A percentile compares a stretch with the other conserved stretches of the same genome.
Conservation (phyloP, 2,888 invertebrate genomes). For the Argyresthia albistria region DNA sequence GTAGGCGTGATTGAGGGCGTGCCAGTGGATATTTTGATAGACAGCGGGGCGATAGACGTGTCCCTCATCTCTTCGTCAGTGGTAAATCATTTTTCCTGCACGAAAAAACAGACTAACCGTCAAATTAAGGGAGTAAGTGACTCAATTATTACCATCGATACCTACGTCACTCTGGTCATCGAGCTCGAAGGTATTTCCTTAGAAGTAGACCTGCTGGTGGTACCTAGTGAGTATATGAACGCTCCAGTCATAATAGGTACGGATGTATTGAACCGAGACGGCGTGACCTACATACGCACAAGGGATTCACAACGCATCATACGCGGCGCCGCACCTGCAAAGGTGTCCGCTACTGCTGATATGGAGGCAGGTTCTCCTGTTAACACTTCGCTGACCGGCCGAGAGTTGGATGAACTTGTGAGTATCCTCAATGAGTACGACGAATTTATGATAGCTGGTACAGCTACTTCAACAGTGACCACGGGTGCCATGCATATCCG, state of each 20-base stretch:
- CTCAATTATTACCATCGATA: background rate
- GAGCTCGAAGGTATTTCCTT: conserved; percentile 8
- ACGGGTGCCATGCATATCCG: conserved; percentile 13
- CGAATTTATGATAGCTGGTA: conserved; percentile 8
- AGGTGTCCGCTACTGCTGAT: background rate
- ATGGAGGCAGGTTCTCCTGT: background rate
- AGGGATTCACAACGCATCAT: conserved; percentile 10
- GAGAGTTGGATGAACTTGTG: conserved; percentile 8
- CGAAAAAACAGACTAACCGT: background rate
- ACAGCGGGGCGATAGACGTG: background rate
- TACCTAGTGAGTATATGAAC: conserved; percentile 10
- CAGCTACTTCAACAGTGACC: conserved; percentile 12
- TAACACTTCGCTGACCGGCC: conserved; percentile 9
- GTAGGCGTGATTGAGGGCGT: background rate
- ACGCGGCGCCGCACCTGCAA: background rate
- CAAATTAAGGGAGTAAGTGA: background rate
- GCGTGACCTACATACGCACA: conserved; percentile 13
- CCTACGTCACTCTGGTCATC: background rate
- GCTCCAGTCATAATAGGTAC: conserved; percentile 16
- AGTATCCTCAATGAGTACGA: conserved; percentile 9
- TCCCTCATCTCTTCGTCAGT: background rate
- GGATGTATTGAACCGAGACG: conserved; percentile 15
- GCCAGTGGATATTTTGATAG: background rate
- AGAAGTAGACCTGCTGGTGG: conserved; percentile 16
- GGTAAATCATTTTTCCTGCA: background rate